A percentile compares a stretch with the other conserved stretches of the same genome.
phyloP scores from a whole-genome alignment of 2,113 vertebrate species.

The Telmatochromis sp. region DNA sequence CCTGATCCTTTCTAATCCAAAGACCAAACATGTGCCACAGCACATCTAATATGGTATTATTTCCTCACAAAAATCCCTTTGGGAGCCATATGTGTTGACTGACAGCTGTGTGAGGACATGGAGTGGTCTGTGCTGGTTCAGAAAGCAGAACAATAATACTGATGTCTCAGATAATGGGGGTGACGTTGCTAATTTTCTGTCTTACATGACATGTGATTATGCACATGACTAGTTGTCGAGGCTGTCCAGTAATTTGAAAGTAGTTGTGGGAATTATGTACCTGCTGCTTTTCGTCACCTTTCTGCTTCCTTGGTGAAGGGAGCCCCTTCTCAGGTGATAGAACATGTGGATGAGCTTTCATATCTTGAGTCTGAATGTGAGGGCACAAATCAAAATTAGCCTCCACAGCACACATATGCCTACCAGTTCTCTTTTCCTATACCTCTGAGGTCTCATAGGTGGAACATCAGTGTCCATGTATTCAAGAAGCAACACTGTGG shows the following conservation, averaged over 20 bases:
- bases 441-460: background rate
- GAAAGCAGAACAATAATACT: background rate
- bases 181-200: fast-evolving
- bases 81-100: background rate
- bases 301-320: background rate
- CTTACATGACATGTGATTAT: background rate
- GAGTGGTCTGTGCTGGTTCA: background rate
- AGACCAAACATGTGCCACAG: background rate
- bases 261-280: background rate
- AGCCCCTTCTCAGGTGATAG: fast-evolving
- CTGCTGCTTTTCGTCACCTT: background rate
- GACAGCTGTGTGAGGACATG: background rate
- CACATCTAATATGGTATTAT: background rate
- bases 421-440: background rate
- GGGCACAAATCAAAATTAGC: background rate
- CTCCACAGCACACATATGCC: background rate
- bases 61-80: background rate
- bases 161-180: background rate
- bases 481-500: background rate
- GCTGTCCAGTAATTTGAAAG: background rate
- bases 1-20: background rate
- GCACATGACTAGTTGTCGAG: background rate
- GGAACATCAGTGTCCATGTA: background rate
- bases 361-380: background rate
- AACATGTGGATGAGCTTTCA: background rate